A percentile compares a stretch with the other conserved stretches of the same genome.
phyloP scores from a whole-genome alignment of 2,888 invertebrate genomes.

The Amphiduros pacificus region DNA sequence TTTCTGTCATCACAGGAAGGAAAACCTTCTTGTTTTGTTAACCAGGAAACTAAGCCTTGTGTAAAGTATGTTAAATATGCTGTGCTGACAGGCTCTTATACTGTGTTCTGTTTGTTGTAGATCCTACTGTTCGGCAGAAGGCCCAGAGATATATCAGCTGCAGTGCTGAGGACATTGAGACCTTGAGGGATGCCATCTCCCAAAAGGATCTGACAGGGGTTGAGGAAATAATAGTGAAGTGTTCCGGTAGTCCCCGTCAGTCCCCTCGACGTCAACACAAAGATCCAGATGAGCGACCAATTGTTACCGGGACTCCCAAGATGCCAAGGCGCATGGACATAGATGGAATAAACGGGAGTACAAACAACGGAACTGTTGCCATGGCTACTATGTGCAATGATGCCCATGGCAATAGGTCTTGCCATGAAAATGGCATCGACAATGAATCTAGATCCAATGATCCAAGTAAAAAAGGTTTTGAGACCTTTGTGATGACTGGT shows the following conservation, averaged over 20 bases:
- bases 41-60: no score
- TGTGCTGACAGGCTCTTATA: no score
- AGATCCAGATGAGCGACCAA: neutral
- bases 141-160: constrained; percentile 19
- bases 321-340: constrained; percentile 9
- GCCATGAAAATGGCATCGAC: constrained; percentile 13
- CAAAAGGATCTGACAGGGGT: constrained; percentile 17
- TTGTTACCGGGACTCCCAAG: neutral
- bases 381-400: constrained; percentile 11
- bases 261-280: constrained; percentile 9
- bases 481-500: constrained; percentile 91
- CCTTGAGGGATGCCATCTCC: constrained; percentile 18
- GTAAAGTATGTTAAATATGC: no score
- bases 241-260: constrained; percentile 7
- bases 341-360: neutral
- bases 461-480: constrained; percentile 42
- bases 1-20: no score
- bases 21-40: no score
- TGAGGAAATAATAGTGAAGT: constrained; percentile 19
- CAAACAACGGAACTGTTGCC: constrained; percentile 1
- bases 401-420: constrained; percentile 5
- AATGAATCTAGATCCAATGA: neutral
- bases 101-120: constrained; percentile 2
- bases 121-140: neutral
- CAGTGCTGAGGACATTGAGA: constrained; percentile 13